Conservation (phyloP, 2,888 invertebrate genomes). For the Brachylomia viminalis region DNA sequence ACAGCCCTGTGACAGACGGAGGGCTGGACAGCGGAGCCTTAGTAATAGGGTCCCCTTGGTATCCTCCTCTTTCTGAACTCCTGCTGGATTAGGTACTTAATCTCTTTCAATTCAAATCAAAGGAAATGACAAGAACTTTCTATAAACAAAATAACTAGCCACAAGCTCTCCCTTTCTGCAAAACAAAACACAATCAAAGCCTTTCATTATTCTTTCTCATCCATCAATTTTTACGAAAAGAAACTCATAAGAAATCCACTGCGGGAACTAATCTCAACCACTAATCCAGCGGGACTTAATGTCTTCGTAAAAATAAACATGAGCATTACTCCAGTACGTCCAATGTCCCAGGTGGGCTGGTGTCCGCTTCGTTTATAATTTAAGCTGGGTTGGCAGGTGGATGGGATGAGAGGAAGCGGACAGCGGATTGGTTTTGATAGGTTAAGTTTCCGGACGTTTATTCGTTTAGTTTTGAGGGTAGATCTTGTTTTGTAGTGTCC, state of each 20-base stretch:
- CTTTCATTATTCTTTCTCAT: conserved; percentile 8
- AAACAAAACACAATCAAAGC: conserved; percentile 15
- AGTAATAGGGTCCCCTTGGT: too few species aligned
- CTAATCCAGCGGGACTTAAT: conserved; percentile 62
- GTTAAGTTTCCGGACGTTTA: conserved; percentile 33
- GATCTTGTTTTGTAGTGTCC: not conserved
- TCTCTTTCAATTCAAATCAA: not conserved
- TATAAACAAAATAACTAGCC: not conserved
- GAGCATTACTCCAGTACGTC: conserved; percentile 73
- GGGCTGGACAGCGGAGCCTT: too few species aligned
- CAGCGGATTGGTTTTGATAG: conserved; percentile 5
- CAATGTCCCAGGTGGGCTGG: conserved; percentile 79
- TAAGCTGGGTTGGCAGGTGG: conserved; percentile 72
- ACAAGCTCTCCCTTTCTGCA: not conserved
- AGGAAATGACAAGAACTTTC: not conserved
- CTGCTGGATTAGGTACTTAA: not conserved
- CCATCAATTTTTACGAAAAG: conserved; percentile 11
- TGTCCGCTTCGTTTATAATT: conserved; percentile 84
- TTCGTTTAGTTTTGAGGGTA: not conserved
- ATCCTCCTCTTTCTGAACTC: not conserved
- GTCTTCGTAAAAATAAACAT: conserved; percentile 75
- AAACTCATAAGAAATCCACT: conserved; percentile 32
- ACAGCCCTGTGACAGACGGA: too few species aligned
- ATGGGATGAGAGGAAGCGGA: conserved; percentile 65
- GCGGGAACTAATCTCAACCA: conserved; percentile 50